Conservation (phyloP, 1,140 invertebrate species). For the Olivierus martensii region DNA sequence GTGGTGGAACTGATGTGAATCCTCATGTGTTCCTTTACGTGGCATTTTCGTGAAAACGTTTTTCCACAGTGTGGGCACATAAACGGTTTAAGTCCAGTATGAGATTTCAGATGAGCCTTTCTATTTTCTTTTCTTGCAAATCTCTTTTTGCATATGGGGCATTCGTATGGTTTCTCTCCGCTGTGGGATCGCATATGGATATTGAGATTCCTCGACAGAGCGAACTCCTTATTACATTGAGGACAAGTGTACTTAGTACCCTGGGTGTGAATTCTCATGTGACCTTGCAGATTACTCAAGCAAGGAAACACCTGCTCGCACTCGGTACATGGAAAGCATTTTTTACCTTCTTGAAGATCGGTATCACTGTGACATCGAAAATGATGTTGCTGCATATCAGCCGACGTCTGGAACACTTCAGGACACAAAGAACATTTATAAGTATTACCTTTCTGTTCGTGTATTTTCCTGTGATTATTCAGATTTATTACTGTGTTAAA, state of each 20-base stretch:
- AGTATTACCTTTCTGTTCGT: conserved; percentile 13
- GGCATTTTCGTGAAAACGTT: conserved; percentile 25
- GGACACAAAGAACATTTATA: conserved; percentile 26
- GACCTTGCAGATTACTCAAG: conserved; percentile 27
- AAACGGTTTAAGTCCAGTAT: conserved; percentile 18
- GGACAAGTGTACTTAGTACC: conserved; percentile 18
- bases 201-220: conserved; percentile 12
- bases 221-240: conserved; percentile 21
- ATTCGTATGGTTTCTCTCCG: conserved; percentile 25
- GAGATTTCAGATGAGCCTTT: conserved; percentile 22
- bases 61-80: conserved; percentile 17
- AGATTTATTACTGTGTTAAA: neutral
- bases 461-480: conserved; percentile 9
- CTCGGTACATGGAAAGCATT: conserved; percentile 18
- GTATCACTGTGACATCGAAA: conserved; percentile 21
- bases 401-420: conserved; percentile 9
- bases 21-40: conserved; percentile 28
- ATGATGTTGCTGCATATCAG: conserved; percentile 28
- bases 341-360: conserved; percentile 12
- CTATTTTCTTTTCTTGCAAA: conserved; percentile 24
- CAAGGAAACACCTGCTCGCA: conserved; percentile 30
- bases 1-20: conserved; percentile 18
- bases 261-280: conserved; percentile 28
- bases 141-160: conserved; percentile 27
- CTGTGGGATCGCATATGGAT: conserved; percentile 15